Conservation (phyloP, 2,113 vertebrate genomes). For the Toxostoma redivivum region DNA sequence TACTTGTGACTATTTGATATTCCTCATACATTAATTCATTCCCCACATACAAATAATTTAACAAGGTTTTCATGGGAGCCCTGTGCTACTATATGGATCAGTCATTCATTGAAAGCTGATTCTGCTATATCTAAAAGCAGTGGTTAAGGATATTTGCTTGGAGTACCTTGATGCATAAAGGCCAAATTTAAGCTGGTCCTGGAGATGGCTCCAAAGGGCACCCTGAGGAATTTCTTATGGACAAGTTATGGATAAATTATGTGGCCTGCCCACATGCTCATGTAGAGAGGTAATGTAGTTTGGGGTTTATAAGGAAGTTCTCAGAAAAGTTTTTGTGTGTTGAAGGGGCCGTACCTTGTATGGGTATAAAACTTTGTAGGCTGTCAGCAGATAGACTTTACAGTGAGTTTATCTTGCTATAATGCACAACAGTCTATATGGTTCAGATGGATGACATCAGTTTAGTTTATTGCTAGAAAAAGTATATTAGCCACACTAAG, state of each 20-base stretch:
- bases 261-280: not conserved
- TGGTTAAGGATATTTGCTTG: not conserved
- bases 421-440: not conserved
- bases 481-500: not conserved
- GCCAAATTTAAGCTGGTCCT: not conserved
- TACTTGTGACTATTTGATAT: not conserved
- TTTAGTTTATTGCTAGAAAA: not conserved
- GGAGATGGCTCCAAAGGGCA: not conserved
- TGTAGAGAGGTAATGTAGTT: not conserved
- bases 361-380: not conserved
- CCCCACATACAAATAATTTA: accelerated
- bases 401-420: not conserved
- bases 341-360: not conserved
- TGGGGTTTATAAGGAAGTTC: not conserved
- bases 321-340: not conserved
- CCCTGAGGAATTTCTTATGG: not conserved
- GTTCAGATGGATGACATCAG: accelerated
- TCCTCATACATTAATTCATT: not conserved
- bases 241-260: not conserved
- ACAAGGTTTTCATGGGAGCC: not conserved
- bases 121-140: not conserved
- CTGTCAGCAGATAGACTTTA: not conserved
- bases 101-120: not conserved
- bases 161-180: not conserved
- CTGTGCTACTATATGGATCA: not conserved